Percentiles rank a stretch among this genome's conserved stretches.
Evolutionary conservation across 1,140 invertebrate species (phyloP).

Genomic region (Drosophila leontia): DNA sequence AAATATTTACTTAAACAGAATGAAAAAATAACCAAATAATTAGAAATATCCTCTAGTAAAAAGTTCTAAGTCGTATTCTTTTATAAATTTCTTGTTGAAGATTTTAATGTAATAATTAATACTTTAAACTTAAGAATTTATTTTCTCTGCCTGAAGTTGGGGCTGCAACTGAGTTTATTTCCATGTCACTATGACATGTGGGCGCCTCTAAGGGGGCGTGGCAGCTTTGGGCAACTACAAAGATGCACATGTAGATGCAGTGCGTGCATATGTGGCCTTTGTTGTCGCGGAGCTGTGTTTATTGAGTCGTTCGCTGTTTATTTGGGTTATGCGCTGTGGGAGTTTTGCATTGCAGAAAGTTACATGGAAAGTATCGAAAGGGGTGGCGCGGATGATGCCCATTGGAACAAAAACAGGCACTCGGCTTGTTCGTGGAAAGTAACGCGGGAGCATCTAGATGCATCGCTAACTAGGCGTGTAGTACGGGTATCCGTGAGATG

Average conservation of each 20-base stretch:
- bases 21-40: neutral
- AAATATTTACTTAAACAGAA: neutral
- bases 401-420: conserved; percentile 37
- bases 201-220: conserved; percentile 24
- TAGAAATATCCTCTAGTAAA: neutral
- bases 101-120: neutral
- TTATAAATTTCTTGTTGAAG: neutral
- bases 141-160: conserved; percentile 5
- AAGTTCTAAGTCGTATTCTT: no score
- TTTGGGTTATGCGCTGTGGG: conserved; percentile 54
- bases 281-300: conserved; percentile 40
- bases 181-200: conserved; percentile 52
- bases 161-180: conserved; percentile 56
- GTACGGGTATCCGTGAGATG: conserved; percentile 37
- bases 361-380: conserved; percentile 48
- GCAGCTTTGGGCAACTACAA: conserved; percentile 37
- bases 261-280: conserved; percentile 41
- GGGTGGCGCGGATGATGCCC: conserved; percentile 17
- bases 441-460: conserved; percentile 32
- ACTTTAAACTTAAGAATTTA: fast-evolving
- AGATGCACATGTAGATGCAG: conserved; percentile 33
- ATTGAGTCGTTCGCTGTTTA: conserved; percentile 60
- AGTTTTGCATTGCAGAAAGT: conserved; percentile 50
- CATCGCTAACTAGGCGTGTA: conserved; percentile 43
- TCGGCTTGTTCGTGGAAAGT: conserved; percentile 40